Base-by-base conservation (phyloP, 2,888 invertebrate genomes). In the Drosophila pegasa region DNA sequence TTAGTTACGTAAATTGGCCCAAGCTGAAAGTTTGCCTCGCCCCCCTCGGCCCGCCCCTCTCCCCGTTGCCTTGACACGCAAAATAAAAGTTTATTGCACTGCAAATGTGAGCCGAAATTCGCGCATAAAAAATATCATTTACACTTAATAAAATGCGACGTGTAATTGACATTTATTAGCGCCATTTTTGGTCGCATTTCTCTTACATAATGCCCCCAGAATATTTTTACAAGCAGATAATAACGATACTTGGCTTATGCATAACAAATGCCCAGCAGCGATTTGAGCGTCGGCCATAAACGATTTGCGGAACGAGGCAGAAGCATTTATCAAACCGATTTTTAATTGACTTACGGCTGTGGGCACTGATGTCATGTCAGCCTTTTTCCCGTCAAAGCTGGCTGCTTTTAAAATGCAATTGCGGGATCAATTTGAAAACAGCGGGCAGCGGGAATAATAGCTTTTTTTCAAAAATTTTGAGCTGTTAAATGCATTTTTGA, bases 101-200 rank as follows among this genome's bases (percentile, higher is more conserved):
- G 47, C 59, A 62, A 80, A 78, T 64, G 52, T 40, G 51, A 38
- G 54, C 45, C 22, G 18, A 51, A 75, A 63, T 64, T 47, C 31
- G 33, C 38, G 20, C 56, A 76, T 61, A 54, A 75, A 66, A 68
- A 55, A 52, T 43, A 65, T 55, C 47, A 51, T 63, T 73, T 56
- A 60, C 75, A 83, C 64, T 54, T 80, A 75, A 75, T 70, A 73
- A 76, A 82, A 68, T 73, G 66, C 47, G 63, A 41, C 51, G 63
- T 54, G 47, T 69, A 80, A 77, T 78, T 85, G 68, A 67, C 65
- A 62, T 74, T 87, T 74, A 80, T 64, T 51, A 66, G 20, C 31
- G 35, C 27, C 52, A 59, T 61, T 65, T 66, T 55, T 47, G 47
- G 25, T 33, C n/a, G 9, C 31, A 38, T 50, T 47, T 56, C 16